phyloP scores from a whole-genome alignment of 2,113 vertebrate genomes.

The Clarias magur region DNA sequence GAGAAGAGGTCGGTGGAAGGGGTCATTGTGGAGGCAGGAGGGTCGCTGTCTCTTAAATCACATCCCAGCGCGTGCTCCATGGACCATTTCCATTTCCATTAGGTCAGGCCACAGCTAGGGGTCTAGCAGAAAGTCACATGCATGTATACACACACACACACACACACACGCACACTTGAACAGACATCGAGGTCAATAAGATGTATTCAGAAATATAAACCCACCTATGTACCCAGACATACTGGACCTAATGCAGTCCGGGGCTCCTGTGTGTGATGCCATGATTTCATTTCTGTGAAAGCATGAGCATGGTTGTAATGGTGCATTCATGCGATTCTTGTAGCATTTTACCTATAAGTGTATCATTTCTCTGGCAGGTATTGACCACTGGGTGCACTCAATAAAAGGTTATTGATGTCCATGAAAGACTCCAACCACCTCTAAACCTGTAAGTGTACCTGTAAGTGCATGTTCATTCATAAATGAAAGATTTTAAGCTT shows the following conservation, averaged over 20 bases:
- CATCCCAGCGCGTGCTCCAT: slow-evolving; percentile 25
- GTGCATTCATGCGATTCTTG: slow-evolving; percentile 20
- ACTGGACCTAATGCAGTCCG: neutral
- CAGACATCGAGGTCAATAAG: neutral
- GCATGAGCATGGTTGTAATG: neutral
- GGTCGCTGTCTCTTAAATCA: slow-evolving; percentile 38
- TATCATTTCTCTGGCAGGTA: slow-evolving; percentile 28
- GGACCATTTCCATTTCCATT: slow-evolving; percentile 35
- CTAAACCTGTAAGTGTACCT: neutral
- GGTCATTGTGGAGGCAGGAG: slow-evolving; percentile 19
- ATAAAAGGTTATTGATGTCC: slow-evolving; percentile 34
- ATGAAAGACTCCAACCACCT: slow-evolving; percentile 25
- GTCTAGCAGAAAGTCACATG: neutral
- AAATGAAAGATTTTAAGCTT: neutral
- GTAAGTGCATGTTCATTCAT: slow-evolving; percentile 22
- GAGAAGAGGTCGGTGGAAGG: neutral
- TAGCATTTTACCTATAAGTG: slow-evolving; percentile 9
- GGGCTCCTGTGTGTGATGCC: slow-evolving; percentile 8
- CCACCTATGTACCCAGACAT: neutral
- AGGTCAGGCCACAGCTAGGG: slow-evolving; percentile 24
- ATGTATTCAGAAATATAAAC: neutral
- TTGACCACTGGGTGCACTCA: slow-evolving; percentile 37
- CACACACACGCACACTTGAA: neutral
- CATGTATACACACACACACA: neutral
- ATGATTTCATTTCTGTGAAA: slow-evolving; percentile 15